phyloP scores from a whole-genome alignment of 2,888 invertebrate genomes.

The Cacoxenus indagator region DNA sequence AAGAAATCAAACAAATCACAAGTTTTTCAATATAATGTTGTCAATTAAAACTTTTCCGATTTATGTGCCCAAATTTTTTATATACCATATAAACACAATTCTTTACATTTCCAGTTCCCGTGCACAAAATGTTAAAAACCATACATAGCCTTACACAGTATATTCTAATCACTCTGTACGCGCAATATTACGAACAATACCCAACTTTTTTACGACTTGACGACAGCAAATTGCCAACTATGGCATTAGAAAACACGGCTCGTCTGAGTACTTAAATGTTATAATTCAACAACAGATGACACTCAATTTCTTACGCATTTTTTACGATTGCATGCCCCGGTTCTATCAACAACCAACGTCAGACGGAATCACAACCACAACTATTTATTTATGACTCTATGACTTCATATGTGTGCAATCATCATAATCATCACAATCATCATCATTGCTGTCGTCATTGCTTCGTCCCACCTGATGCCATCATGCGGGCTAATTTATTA shows the following conservation, averaged over 20 bases:
- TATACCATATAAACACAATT: no score
- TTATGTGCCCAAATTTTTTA: no score
- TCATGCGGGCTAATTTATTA: conserved; percentile 61
- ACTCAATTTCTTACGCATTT: not conserved
- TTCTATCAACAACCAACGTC: conserved; percentile 28
- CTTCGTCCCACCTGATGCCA: conserved; percentile 43
- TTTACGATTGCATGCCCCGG: conserved; percentile 32
- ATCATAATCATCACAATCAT: no score
- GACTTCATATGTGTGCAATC: not conserved
- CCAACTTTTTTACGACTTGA: conserved; percentile 58
- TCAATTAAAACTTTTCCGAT: no score
- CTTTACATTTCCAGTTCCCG: no score
- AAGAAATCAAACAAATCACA: no score
- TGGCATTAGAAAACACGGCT: not conserved
- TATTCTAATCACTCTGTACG: no score
- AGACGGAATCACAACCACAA: conserved; percentile 28
- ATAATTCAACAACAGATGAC: conserved; percentile 1
- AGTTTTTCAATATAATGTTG: no score
- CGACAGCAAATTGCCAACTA: conserved; percentile 40
- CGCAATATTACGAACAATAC: no score
- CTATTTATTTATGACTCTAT: conserved; percentile 36
- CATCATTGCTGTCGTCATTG: conserved; percentile 32
- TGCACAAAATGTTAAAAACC: no score
- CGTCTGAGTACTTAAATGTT: not conserved
- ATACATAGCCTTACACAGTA: no score